Percentiles rank a stretch among this genome's conserved stretches.
Conservation (phyloP, 2,888 invertebrate genomes). For the Baronia brevicornis region DNA sequence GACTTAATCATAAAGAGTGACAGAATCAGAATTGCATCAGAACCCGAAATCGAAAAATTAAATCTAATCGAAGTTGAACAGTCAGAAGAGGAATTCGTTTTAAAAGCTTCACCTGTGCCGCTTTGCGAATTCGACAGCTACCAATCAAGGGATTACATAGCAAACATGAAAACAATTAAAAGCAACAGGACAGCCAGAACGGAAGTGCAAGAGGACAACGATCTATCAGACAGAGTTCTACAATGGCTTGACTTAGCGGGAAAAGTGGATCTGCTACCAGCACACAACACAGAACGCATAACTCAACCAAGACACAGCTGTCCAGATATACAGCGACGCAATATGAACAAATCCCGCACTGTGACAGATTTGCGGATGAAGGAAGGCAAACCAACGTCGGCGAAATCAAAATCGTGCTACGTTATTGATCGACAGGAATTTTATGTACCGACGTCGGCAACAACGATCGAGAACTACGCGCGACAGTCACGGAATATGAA, state of each 20-base stretch:
- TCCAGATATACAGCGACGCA: constrained; percentile 55
- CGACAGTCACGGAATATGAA: constrained; percentile 63
- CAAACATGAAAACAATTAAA: constrained; percentile 49
- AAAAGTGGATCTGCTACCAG: constrained; percentile 62
- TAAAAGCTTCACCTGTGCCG: constrained; percentile 43
- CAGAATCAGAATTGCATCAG: constrained; percentile 32
- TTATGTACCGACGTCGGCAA: constrained; percentile 62
- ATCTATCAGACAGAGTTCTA: constrained; percentile 81
- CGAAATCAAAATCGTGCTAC: constrained; percentile 45
- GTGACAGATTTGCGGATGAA: constrained; percentile 43
- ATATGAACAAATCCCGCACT: constrained; percentile 53
- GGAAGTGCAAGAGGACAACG: constrained; percentile 50
- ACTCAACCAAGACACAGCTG: constrained; percentile 61
- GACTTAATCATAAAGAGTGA: constrained; percentile 49
- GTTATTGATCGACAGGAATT: constrained; percentile 62
- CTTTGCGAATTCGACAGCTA: constrained; percentile 37
- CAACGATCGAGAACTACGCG: constrained; percentile 70
- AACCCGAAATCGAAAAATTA: constrained; percentile 41
- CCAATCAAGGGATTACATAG: constrained; percentile 29
- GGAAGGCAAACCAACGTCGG: constrained; percentile 35
- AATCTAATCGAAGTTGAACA: constrained; percentile 48
- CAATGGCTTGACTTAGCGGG: constrained; percentile 88
- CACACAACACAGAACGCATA: constrained; percentile 49
- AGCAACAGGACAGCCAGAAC: constrained; percentile 51
- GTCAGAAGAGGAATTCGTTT: constrained; percentile 43